Conservation (phyloP, 2,888 invertebrate genomes). For the Neoascia interrupta region DNA sequence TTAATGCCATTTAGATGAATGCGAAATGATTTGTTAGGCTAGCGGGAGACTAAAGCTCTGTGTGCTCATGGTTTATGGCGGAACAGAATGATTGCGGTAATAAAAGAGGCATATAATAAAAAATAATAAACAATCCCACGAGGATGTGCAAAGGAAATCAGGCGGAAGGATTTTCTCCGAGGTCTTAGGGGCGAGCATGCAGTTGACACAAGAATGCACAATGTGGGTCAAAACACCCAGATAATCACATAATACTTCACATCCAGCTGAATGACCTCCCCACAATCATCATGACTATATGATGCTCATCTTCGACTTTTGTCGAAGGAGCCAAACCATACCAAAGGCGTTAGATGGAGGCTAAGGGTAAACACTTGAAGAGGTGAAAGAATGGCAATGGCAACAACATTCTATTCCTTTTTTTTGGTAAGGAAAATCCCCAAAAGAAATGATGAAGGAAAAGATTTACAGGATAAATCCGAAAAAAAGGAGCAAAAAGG, state of each 20-base stretch:
- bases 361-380: conserved; percentile 10
- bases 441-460: conserved; percentile 31
- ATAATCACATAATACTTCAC: conserved; percentile 20
- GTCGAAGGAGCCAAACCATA: not conserved
- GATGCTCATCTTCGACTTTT: conserved; percentile 9
- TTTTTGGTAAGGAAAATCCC: conserved; percentile 17
- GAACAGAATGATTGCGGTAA: conserved; percentile 24
- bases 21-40: conserved; percentile 32
- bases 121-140: not conserved
- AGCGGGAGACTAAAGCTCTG: too few species aligned
- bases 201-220: too few species aligned
- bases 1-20: conserved; percentile 46
- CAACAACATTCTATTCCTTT: conserved; percentile 11
- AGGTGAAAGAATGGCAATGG: conserved; percentile 17
- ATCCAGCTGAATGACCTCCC: conserved; percentile 6
- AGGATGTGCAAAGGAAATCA: not conserved
- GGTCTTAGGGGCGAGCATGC: too few species aligned
- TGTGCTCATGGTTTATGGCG: conserved; percentile 3
- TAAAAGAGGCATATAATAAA: conserved; percentile 35
- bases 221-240: conserved; percentile 18
- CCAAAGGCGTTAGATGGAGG: not conserved
- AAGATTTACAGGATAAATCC: conserved; percentile 38
- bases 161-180: too few species aligned
- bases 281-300: conserved; percentile 3
- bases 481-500: conserved; percentile 6